Evolutionary conservation across 2,888 invertebrate genomes (phyloP).

Genomic region (Entomobrya proxima): DNA sequence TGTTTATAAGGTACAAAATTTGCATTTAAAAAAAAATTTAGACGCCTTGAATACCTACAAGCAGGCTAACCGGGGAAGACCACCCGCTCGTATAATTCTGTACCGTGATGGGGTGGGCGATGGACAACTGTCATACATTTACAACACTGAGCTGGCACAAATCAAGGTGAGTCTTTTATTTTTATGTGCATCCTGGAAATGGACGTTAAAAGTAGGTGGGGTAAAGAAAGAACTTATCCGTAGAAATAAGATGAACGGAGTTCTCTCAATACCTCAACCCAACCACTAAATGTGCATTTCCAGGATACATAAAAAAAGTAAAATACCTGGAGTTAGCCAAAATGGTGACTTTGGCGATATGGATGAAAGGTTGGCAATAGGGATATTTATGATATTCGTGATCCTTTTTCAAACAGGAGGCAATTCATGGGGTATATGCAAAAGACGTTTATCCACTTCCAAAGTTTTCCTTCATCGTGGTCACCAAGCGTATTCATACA

Average conservation of each 20-base stretch:
- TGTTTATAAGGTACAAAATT: background rate
- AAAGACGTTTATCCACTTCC: background rate
- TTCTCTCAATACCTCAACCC: too few relatives aligned
- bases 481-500: slow-evolving; percentile 70
- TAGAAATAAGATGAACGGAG: too few relatives aligned
- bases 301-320: too few relatives aligned
- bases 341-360: background rate
- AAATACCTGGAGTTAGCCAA: too few relatives aligned
- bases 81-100: slow-evolving; percentile 61
- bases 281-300: too few relatives aligned
- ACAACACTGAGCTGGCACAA: slow-evolving; percentile 63
- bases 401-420: slow-evolving; percentile 27
- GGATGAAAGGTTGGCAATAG: too few relatives aligned
- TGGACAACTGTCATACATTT: slow-evolving; percentile 67
- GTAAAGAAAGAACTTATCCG: too few relatives aligned
- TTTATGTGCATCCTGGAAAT: too few relatives aligned
- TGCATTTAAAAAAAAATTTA: background rate
- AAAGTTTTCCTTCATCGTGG: slow-evolving; percentile 68
- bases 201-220: too few relatives aligned
- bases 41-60: slow-evolving; percentile 6
- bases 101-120: slow-evolving; percentile 72
- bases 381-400: background rate
- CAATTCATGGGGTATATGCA: slow-evolving; percentile 39
- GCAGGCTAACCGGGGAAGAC: background rate
- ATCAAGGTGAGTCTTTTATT: slow-evolving; percentile 40